Evolutionary conservation across 2,888 invertebrate genomes (phyloP).

Genomic region (Tigriopus californicus): DNA sequence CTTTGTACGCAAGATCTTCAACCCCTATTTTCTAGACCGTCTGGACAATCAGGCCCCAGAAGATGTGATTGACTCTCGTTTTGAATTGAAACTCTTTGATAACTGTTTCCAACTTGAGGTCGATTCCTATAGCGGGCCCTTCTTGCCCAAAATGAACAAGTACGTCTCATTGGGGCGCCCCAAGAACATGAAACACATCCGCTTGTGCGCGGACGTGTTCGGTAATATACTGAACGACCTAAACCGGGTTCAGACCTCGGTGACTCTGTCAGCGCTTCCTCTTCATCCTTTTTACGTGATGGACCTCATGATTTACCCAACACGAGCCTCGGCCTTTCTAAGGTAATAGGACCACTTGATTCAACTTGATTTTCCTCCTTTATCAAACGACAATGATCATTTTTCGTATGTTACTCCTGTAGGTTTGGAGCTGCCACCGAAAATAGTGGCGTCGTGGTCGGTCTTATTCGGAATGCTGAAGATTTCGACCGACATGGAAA

Average conservation of each 20-base stretch:
- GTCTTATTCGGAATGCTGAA: slow-evolving; percentile 30
- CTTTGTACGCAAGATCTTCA: slow-evolving; percentile 39
- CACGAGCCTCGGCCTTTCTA: background rate
- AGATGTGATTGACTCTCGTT: background rate
- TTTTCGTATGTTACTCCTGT: background rate
- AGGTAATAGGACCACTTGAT: too few species aligned
- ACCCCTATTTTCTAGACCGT: slow-evolving; percentile 38
- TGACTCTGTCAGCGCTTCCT: background rate
- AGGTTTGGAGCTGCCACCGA: background rate
- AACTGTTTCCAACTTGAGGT: background rate
- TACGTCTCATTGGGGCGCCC: too few species aligned
- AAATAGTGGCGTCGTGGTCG: background rate
- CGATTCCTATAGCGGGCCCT: background rate
- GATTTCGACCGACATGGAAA: slow-evolving; percentile 40
- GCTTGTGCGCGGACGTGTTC: background rate
- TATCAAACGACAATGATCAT: background rate
- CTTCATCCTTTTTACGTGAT: background rate
- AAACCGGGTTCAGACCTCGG: background rate
- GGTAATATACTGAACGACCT: background rate
- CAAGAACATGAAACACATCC: background rate
- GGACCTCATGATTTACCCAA: slow-evolving; percentile 3
- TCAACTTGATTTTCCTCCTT: background rate
- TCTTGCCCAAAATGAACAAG: too few species aligned
- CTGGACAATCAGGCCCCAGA: slow-evolving; percentile 25
- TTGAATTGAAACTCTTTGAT: slow-evolving; percentile 36